Evolutionary conservation across 64 coral and sea anemone genomes (phyloP).

Genomic region (Stichodactyla helianthus): DNA sequence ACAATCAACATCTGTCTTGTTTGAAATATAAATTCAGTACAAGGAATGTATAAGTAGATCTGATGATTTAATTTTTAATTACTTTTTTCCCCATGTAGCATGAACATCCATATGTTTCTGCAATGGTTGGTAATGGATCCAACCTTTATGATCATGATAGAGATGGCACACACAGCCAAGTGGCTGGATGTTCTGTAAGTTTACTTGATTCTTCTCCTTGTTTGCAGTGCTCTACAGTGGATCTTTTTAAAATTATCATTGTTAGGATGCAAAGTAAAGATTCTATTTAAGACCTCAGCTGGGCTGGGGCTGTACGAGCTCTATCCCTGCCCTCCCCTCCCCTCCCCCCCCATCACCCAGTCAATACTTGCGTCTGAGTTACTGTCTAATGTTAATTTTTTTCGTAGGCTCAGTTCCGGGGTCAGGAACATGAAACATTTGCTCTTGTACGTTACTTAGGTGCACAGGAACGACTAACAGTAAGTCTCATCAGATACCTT

Average conservation of each 20-base stretch:
- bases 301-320: too few relatives aligned
- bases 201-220: neutral
- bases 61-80: neutral
- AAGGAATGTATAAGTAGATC: too few relatives aligned
- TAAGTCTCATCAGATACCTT: slow-evolving; percentile 26
- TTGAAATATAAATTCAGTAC: too few relatives aligned
- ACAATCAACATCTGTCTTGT: too few relatives aligned
- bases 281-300: too few relatives aligned
- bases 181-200: slow-evolving; percentile 85
- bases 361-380: too few relatives aligned
- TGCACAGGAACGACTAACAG: slow-evolving; percentile 63
- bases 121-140: slow-evolving; percentile 87
- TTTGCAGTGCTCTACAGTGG: neutral
- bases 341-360: too few relatives aligned
- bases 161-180: slow-evolving; percentile 91
- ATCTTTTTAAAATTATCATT: too few relatives aligned
- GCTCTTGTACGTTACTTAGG: slow-evolving; percentile 78
- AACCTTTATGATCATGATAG: slow-evolving; percentile 80
- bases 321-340: too few relatives aligned
- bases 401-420: slow-evolving; percentile 70
- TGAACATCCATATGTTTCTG: slow-evolving; percentile 92
- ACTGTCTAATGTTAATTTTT: neutral
- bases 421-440: slow-evolving; percentile 79
- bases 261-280: neutral
- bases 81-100: slow-evolving; percentile 41